Base-by-base conservation (phyloP, 2,113 vertebrate genomes). In the Hemibagrus wyckioides region DNA sequence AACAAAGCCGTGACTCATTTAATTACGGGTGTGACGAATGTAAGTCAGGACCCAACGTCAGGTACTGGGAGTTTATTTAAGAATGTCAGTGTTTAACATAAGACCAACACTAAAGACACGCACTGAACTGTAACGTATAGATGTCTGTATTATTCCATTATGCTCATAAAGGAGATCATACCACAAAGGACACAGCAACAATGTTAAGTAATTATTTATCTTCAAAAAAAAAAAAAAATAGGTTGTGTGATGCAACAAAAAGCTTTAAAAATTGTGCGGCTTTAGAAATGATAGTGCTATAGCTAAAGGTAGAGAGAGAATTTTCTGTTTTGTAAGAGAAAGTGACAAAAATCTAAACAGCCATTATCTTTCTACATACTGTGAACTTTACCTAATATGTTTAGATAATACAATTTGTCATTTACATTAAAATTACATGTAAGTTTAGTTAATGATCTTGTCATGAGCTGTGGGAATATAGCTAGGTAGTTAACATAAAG, bases 111-210 rank as follows among this genome's bases (percentile, higher is more conserved):
- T 48, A 73, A 48, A 76, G 8, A 17, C 8, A 1, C 48, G 4
- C 3, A 75, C 11, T 50, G 25, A 52, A 52, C 2, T 52, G 21
- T 50, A 77, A 77, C 44, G 44, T 80, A 11, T 10, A 33, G 17
- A 80, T 54, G n/a, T 54, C 76, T 50, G 25, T 77, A 77, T 52
- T 79, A n/a, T n/a, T n/a, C n/a, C 48, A 79, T 30, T 54, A 52
- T 4, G 15, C 48, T n/a, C 28, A 77, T 50, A 41, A 73, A 73
- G 39, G 2, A 25, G 36, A 19, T 41, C 7, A 10, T 73, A 25
- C 8, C 39, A 75, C 71, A 75, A 25, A 75, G 36, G 71, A 44
- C 39, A 36, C 33, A 25, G 21, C 8, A 75, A 44, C 71, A 75
- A 25, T 2, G 10, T 44, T 10, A 41, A 23, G 21, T 3, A 39